Evolutionary conservation across 2,888 invertebrate genomes (phyloP).

Genomic region (Archips crataeganus): DNA sequence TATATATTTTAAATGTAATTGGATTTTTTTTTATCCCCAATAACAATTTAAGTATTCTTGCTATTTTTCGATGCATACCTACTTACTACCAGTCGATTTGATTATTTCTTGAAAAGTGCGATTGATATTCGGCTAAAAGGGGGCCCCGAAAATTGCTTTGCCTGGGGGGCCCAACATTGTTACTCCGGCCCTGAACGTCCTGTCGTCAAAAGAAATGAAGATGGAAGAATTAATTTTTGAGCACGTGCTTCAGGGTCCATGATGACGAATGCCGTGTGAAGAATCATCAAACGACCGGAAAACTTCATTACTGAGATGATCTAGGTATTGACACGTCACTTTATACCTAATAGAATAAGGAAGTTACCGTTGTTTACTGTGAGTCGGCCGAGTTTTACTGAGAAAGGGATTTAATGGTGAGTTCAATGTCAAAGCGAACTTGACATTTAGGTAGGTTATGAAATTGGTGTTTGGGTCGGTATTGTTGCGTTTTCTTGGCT

Average conservation of each 20-base stretch:
- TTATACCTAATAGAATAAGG: slow-evolving; percentile 1
- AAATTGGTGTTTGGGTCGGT: background rate
- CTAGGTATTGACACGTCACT: background rate
- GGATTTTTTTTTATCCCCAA: no score
- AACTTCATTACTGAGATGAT: background rate
- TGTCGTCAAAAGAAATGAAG: no score
- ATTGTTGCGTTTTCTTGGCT: background rate
- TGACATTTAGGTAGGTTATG: background rate
- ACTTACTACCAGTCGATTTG: no score
- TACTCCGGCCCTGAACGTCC: no score
- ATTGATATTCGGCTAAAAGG: no score
- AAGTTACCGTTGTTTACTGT: background rate
- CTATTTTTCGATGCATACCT: no score
- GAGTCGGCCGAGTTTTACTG: background rate
- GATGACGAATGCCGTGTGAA: background rate
- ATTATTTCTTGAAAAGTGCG: no score
- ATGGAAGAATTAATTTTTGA: background rate
- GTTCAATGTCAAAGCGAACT: background rate
- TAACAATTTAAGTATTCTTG: no score
- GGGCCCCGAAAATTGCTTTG: no score
- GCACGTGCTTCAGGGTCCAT: background rate
- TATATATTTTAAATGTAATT: no score
- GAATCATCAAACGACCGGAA: slow-evolving; percentile 1
- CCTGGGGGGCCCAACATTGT: no score
- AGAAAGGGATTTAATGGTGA: background rate